Evolutionary conservation across 2,113 vertebrate species (phyloP).

Genomic region (Ploceus nigricollis): DNA sequence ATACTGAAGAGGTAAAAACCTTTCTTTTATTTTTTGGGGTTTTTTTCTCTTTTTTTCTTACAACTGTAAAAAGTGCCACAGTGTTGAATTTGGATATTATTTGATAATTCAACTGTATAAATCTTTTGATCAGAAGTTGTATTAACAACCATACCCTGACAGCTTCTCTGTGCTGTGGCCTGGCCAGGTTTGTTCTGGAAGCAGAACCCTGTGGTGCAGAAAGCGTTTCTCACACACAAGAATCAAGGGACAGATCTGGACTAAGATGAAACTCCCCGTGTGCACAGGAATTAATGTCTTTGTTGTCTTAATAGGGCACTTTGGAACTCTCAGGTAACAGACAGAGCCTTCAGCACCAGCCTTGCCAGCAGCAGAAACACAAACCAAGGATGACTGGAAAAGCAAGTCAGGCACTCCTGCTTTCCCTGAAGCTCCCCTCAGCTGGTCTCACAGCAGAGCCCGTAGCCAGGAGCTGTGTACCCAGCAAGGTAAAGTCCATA

Average conservation of each 20-base stretch:
- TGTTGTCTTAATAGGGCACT: not conserved
- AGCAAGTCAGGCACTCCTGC: not conserved
- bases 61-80: not conserved
- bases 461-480: not conserved
- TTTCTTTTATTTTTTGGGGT: fast-evolving
- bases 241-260: not conserved
- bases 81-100: not conserved
- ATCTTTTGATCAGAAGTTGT: not conserved
- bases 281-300: not conserved
- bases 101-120: not conserved
- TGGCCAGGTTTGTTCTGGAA: not conserved
- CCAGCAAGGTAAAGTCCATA: not conserved
- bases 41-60: fast-evolving
- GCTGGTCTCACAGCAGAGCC: not conserved
- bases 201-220: not conserved
- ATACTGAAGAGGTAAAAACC: not conserved
- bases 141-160: not conserved
- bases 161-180: not conserved
- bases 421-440: not conserved
- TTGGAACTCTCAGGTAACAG: not conserved
- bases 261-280: not conserved
- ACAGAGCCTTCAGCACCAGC: not conserved
- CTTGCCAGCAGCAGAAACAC: not conserved
- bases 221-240: not conserved
- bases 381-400: not conserved